Conservation (phyloP, 2,797 vertebrate species). For the Menidia menidia region DNA sequence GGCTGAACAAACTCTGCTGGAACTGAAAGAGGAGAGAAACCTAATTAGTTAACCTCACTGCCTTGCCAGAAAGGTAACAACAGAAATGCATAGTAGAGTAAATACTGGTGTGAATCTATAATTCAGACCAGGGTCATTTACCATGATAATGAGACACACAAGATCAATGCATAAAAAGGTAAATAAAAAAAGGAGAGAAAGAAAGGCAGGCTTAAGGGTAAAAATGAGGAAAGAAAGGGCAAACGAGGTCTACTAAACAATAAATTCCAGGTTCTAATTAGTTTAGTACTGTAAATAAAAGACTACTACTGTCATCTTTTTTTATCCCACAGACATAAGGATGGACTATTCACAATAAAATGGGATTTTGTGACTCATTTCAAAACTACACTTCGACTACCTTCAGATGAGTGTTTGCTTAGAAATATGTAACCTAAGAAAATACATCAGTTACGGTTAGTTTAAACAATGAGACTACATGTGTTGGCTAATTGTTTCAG, state of each 20-base stretch:
- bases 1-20: constrained; percentile 96
- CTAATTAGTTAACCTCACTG: background rate
- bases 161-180: constrained; percentile 35
- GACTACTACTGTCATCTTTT: constrained; percentile 23
- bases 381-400: background rate
- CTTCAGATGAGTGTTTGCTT: background rate
- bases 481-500: background rate
- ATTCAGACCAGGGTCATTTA: constrained; percentile 41
- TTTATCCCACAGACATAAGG: background rate
- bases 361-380: background rate
- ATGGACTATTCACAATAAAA: background rate
- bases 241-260: background rate
- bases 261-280: constrained; percentile 11
- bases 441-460: background rate
- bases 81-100: constrained; percentile 3
- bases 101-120: constrained; percentile 34
- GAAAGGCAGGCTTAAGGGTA: background rate
- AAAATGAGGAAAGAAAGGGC: constrained; percentile 3
- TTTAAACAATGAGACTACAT: background rate
- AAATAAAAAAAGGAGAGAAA: constrained; percentile 18
- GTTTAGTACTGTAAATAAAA: constrained; percentile 33
- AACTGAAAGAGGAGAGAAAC: constrained; percentile 77
- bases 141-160: constrained; percentile 32
- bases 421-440: too few relatives aligned
- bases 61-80: background rate